phyloP scores from a whole-genome alignment of 2,113 vertebrate genomes.

The Trinectes maculatus region DNA sequence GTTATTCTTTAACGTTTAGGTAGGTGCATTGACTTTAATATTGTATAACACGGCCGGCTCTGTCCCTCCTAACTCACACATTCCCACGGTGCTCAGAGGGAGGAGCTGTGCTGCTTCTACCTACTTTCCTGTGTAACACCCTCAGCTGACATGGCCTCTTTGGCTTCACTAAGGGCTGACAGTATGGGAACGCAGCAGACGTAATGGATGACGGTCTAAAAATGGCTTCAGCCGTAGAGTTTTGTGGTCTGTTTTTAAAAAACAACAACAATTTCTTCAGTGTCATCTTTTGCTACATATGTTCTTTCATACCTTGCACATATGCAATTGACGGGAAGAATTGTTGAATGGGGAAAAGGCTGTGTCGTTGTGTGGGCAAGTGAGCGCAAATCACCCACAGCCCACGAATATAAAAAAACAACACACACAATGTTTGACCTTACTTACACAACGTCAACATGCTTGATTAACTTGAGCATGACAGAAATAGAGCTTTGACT shows the following conservation, averaged over 20 bases:
- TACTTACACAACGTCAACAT: constrained; percentile 8
- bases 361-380: constrained; percentile 49
- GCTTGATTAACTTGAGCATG: constrained; percentile 16
- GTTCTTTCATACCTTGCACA: constrained; percentile 41
- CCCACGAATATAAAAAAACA: neutral
- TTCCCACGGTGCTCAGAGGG: constrained; percentile 40
- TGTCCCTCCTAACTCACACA: constrained; percentile 21
- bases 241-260: constrained; percentile 49
- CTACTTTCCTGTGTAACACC: constrained; percentile 28
- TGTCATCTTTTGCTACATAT: constrained; percentile 33
- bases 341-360: constrained; percentile 33
- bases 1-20: constrained; percentile 44
- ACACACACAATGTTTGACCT: constrained; percentile 27
- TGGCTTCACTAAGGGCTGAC: constrained; percentile 67
- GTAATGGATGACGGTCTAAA: constrained; percentile 80
- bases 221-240: constrained; percentile 64
- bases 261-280: constrained; percentile 25
- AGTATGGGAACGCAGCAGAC: constrained; percentile 69
- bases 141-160: constrained; percentile 57
- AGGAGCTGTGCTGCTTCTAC: constrained; percentile 43
- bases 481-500: constrained; percentile 7
- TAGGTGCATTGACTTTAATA: constrained; percentile 43
- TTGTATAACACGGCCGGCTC: constrained; percentile 50
- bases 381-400: constrained; percentile 26
- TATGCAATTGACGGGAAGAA: constrained; percentile 41